Evolutionary conservation across 2,113 vertebrate genomes (phyloP).

Genomic region (Papio anubis): DNA sequence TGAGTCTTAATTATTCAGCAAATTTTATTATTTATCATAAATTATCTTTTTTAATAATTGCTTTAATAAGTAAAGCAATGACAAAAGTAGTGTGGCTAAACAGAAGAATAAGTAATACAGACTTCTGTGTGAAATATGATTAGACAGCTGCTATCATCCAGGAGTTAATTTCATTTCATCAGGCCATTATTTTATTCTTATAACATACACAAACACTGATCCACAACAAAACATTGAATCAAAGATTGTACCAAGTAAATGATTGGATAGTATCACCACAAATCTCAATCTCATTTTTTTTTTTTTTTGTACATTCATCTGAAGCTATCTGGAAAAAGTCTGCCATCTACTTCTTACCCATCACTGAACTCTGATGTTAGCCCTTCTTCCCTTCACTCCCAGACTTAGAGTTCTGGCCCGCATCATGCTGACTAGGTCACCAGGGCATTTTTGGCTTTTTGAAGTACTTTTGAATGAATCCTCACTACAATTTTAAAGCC

Average conservation of each 20-base stretch:
- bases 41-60: not conserved
- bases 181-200: constrained; percentile 56
- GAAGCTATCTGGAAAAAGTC: not conserved
- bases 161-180: constrained; percentile 57
- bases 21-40: not conserved
- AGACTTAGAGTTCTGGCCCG: constrained; percentile 26
- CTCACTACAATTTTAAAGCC: not conserved
- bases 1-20: not conserved
- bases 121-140: constrained; percentile 36
- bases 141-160: constrained; percentile 12
- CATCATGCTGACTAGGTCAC: not conserved
- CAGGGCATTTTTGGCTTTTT: not conserved
- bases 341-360: not conserved
- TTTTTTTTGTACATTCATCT: not conserved
- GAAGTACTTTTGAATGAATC: constrained; percentile 23
- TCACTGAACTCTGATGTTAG: not conserved
- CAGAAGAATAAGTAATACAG: not conserved
- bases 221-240: constrained; percentile 55
- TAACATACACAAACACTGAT: constrained; percentile 66
- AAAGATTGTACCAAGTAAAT: constrained; percentile 37
- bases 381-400: not conserved
- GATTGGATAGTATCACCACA: constrained; percentile 46
- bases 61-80: not conserved
- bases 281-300: not conserved
- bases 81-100: not conserved